These are phyloP conservation scores for Artibeus lituratus DNA, from an alignment of 2,797 vertebrate genomes.

Conservation along the genomic window DNA sequence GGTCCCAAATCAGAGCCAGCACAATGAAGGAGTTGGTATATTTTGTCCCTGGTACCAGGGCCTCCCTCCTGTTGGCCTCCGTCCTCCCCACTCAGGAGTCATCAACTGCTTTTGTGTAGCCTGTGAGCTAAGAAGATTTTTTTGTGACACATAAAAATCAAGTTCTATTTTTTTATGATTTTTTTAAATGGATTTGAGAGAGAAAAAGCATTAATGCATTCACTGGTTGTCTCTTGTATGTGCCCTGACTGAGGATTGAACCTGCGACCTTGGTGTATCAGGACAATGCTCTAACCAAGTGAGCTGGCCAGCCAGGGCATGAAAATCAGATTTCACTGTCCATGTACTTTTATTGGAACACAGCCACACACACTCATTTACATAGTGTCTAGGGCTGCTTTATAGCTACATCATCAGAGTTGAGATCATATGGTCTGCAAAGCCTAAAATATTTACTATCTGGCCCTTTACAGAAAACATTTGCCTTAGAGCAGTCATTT, in stretches of 20 bases:
- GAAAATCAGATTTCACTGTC: not conserved
- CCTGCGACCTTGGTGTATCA: not conserved
- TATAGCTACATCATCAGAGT: not conserved
- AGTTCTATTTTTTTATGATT: not conserved
- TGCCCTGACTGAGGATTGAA: not conserved
- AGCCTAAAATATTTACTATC: not conserved
- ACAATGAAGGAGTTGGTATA: not conserved
- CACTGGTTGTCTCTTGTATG: not conserved
- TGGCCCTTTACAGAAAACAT: not conserved
- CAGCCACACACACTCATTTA: not conserved
- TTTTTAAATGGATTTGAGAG: not conserved
- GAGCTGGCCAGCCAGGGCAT: not conserved
- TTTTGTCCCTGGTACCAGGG: not conserved
- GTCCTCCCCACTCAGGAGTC: not conserved
- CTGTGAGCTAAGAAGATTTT: not conserved
- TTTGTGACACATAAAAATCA: not conserved
- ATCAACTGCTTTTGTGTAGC: not conserved
- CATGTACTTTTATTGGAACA: not conserved
- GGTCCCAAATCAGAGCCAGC: not conserved
- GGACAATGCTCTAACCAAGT: not conserved
- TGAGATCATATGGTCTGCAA: not conserved
- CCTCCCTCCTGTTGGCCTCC: not conserved
- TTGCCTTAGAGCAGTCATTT: not conserved
- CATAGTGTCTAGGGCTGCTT: not conserved
- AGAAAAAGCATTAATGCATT: not conserved